Conservation (phyloP, 2,888 invertebrate species). For the Mechanitis messenoides region DNA sequence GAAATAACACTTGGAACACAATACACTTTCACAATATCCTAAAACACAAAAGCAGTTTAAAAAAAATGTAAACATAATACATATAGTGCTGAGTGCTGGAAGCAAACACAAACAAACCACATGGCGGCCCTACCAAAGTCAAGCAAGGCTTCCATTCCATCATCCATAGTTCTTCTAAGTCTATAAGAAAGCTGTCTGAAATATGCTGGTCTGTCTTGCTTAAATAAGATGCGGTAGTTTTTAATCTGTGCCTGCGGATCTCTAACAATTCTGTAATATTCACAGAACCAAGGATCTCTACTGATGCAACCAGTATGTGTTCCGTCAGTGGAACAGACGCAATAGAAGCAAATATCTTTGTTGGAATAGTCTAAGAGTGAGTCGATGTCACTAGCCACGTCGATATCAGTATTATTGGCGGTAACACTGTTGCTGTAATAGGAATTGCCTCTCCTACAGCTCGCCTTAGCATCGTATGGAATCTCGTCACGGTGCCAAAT, state of each 20-base stretch:
- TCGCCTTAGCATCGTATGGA: constrained; percentile 49
- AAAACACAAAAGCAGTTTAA: background rate
- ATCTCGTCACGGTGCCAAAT: constrained; percentile 67
- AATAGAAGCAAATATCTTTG: constrained; percentile 47
- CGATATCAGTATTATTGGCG: constrained; percentile 51
- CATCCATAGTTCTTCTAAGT: constrained; percentile 60
- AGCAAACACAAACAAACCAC: constrained; percentile 4
- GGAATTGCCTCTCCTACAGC: constrained; percentile 49
- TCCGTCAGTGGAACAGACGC: constrained; percentile 51
- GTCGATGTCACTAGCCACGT: constrained; percentile 39
- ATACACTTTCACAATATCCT: no score
- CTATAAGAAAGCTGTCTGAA: constrained; percentile 56
- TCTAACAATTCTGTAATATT: constrained; percentile 46
- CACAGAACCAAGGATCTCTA: constrained; percentile 50
- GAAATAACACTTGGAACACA: background rate
- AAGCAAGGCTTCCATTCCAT: constrained; percentile 49
- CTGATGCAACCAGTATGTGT: constrained; percentile 41
- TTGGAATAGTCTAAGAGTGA: constrained; percentile 48
- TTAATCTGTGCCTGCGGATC: constrained; percentile 35
- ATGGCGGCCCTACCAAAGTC: constrained; percentile 41
- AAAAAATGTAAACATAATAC: constrained; percentile 5
- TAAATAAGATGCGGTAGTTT: constrained; percentile 42
- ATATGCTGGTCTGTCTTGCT: constrained; percentile 55
- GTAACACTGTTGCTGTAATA: constrained; percentile 56
- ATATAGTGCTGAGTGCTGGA: constrained; percentile 10